phyloP scores from a whole-genome alignment of 2,797 vertebrate genomes.

The Muscicapa striata region DNA sequence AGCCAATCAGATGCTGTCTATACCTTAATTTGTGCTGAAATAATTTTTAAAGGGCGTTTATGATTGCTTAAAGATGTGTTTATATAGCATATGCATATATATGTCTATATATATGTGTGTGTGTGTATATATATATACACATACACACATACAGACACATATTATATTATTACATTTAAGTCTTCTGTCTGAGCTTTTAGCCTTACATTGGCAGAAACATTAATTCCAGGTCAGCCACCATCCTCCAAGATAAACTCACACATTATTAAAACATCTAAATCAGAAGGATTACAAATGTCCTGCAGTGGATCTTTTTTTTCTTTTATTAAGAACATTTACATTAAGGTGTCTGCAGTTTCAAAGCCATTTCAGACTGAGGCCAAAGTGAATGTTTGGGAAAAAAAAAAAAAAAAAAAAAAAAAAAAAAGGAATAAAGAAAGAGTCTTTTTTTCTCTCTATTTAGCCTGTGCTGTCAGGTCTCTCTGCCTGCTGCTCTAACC shows the following conservation, averaged over 20 bases:
- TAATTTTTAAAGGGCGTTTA: slow-evolving; percentile 13
- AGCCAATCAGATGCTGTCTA: slow-evolving; percentile 4
- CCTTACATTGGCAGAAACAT: not conserved
- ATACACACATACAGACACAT: not conserved
- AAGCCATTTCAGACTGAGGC: slow-evolving; percentile 32
- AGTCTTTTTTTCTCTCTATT: not conserved
- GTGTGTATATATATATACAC: not conserved
- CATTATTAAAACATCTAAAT: slow-evolving; percentile 69
- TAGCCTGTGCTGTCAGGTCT: slow-evolving; percentile 12
- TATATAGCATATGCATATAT: not conserved
- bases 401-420: not conserved
- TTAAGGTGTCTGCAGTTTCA: slow-evolving; percentile 52
- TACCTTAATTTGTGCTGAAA: slow-evolving; percentile 1
- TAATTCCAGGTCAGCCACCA: slow-evolving; percentile 54
- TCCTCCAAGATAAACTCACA: slow-evolving; percentile 57
- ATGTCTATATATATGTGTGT: not conserved
- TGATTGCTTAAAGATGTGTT: slow-evolving; percentile 33
- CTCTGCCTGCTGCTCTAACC: slow-evolving; percentile 35
- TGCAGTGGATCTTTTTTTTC: not conserved
- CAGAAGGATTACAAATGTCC: slow-evolving; percentile 59
- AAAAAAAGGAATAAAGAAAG: not conserved
- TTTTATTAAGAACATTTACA: slow-evolving; percentile 61
- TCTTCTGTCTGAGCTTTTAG: slow-evolving; percentile 28
- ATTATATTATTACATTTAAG: slow-evolving; percentile 21
- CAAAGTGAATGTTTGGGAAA: not conserved